These are phyloP conservation scores for Aphodius granarius DNA, from an alignment of 2,888 invertebrate genomes.

Conservation along the genomic window DNA sequence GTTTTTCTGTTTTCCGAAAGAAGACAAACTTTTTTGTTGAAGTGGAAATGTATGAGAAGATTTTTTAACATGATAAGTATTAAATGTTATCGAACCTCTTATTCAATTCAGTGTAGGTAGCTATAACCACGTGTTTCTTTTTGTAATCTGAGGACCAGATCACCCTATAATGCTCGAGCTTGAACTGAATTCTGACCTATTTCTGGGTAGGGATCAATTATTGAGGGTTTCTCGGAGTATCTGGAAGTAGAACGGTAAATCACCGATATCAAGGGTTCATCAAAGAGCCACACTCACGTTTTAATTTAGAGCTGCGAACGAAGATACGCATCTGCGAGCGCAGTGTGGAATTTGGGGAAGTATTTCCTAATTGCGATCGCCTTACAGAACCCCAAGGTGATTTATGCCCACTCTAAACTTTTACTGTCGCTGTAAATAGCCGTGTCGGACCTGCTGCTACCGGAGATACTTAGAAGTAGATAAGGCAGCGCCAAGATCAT, in stretches of 20 bases:
- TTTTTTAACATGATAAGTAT: too few relatives aligned
- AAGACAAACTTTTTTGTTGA: background rate
- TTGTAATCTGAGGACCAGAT: background rate
- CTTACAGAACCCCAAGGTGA: slow-evolving; percentile 5
- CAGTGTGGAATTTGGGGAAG: slow-evolving; percentile 8
- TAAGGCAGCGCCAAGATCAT: slow-evolving; percentile 13
- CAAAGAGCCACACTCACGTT: background rate
- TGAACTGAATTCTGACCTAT: background rate
- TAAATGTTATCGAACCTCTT: too few relatives aligned
- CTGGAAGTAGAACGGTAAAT: background rate
- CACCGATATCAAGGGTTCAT: background rate
- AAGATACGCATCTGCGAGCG: slow-evolving; percentile 9
- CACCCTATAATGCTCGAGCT: background rate
- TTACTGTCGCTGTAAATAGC: slow-evolving; percentile 13
- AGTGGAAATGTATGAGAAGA: too few relatives aligned
- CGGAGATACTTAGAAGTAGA: slow-evolving; percentile 2
- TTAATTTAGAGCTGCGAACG: slow-evolving; percentile 3
- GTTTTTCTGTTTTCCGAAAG: background rate
- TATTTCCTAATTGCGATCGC: slow-evolving; percentile 14
- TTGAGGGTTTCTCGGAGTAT: background rate
- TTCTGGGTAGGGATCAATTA: background rate
- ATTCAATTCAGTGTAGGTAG: too few relatives aligned
- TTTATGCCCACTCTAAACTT: slow-evolving; percentile 12
- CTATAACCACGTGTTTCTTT: too few relatives aligned
- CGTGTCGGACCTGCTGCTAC: slow-evolving; percentile 12